phyloP scores from a whole-genome alignment of 2,797 vertebrate genomes.

The Cyclopterus lumpus region DNA sequence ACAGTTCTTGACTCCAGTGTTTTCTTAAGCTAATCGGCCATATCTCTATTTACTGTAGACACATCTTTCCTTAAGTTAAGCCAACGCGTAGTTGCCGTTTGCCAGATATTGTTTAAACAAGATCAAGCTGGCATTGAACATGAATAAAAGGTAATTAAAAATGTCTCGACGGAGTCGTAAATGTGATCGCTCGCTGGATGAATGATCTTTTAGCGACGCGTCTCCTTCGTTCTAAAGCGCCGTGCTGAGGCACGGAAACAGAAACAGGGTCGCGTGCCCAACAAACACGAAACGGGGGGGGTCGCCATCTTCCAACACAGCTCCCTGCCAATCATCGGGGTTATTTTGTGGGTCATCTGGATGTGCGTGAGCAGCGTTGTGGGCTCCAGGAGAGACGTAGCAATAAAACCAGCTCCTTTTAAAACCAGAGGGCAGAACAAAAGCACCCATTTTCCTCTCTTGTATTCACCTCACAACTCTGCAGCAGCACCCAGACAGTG shows the following conservation, averaged over 20 bases:
- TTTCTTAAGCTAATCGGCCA: not conserved
- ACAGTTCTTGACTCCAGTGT: not conserved
- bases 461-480: constrained; percentile 30
- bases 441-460: constrained; percentile 30
- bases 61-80: not conserved
- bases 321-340: not conserved
- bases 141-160: not conserved
- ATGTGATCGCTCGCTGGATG: too few species aligned
- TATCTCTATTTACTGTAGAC: too few species aligned
- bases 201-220: too few species aligned
- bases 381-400: too few species aligned
- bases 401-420: too few species aligned
- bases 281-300: too few species aligned
- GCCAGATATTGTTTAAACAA: not conserved
- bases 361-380: too few species aligned
- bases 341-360: not conserved
- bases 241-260: not conserved
- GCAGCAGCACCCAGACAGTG: constrained; percentile 61
- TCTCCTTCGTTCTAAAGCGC: not conserved
- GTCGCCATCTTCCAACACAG: constrained; percentile 6
- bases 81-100: not conserved
- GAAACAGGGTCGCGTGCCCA: too few species aligned
- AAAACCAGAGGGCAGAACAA: constrained; percentile 17
- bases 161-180: too few species aligned
- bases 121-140: not conserved